phyloP scores from a whole-genome alignment of 2,113 vertebrate genomes.

The Crypturellus undulatus region DNA sequence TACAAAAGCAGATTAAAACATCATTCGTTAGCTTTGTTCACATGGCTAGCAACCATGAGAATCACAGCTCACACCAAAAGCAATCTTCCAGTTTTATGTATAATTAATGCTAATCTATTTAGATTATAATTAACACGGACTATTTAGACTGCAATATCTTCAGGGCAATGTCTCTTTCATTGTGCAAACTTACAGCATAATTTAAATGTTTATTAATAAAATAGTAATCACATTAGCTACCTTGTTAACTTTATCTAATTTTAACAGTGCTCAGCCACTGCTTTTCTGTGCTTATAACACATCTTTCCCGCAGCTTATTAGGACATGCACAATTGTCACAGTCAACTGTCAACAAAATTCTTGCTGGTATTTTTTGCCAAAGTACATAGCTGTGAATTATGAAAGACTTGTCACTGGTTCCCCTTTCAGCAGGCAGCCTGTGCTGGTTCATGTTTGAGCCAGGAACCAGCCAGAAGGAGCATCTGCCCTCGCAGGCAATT shows the following conservation, averaged over 20 bases:
- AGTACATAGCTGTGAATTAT: not conserved
- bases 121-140: constrained; percentile 9
- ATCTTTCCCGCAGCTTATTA: not conserved
- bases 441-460: not conserved
- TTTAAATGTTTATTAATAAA: constrained; percentile 34
- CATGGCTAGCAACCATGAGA: not conserved
- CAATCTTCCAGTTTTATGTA: not conserved
- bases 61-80: not conserved
- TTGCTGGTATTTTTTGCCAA: not conserved
- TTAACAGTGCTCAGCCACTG: not conserved
- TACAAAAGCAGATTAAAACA: not conserved
- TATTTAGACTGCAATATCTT: not conserved
- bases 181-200: not conserved
- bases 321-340: not conserved
- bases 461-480: constrained; percentile 12
- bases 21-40: not conserved
- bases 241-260: constrained; percentile 21
- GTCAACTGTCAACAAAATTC: not conserved
- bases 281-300: not conserved
- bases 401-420: not conserved
- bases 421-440: not conserved
- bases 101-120: constrained; percentile 26
- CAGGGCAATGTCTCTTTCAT: not conserved
- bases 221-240: not conserved
- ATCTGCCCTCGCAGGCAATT: not conserved